A percentile compares a stretch with the other conserved stretches of the same genome.
These are phyloP conservation scores for Agonopterix arenella DNA, from an alignment of 2,888 invertebrate genomes.

Conservation along the genomic window DNA sequence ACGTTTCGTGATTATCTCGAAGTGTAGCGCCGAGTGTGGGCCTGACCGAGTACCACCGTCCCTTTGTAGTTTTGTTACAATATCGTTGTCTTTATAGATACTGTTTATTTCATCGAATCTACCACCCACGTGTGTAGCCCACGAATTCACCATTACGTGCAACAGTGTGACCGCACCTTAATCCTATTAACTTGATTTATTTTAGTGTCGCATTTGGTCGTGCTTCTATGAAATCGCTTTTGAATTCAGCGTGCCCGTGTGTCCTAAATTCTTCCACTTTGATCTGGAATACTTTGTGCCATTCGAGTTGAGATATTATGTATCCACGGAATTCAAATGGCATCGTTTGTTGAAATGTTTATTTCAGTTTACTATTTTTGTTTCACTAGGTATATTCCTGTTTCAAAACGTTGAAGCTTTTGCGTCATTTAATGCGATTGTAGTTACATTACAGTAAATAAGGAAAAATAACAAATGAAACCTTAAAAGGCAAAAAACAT, in stretches of 20 bases:
- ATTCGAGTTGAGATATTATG: conserved; percentile 15
- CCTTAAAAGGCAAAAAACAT: too few species aligned
- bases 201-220: conserved; percentile 5
- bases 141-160: conserved; percentile 16
- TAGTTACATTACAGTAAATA: too few species aligned
- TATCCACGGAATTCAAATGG: conserved; percentile 25
- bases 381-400: too few species aligned
- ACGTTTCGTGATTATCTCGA: conserved; percentile 25
- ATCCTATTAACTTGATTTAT: conserved; percentile 14
- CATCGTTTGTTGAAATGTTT: conserved; percentile 16
- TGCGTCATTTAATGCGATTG: too few species aligned
- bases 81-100: conserved; percentile 11
- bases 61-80: conserved; percentile 5
- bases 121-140: conserved; percentile 13
- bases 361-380: conserved; percentile 1
- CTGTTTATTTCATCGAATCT: conserved; percentile 14
- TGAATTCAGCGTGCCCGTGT: conserved; percentile 13
- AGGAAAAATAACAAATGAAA: too few species aligned
- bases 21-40: conserved; percentile 15
- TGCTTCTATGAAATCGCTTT: conserved; percentile 9
- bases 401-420: too few species aligned
- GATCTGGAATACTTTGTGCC: conserved; percentile 25
- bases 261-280: conserved; percentile 27
- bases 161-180: conserved; percentile 11
- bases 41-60: conserved; percentile 3